Conservation (phyloP, 2,888 invertebrate genomes). For the Scrobipalpa atriplicella region DNA sequence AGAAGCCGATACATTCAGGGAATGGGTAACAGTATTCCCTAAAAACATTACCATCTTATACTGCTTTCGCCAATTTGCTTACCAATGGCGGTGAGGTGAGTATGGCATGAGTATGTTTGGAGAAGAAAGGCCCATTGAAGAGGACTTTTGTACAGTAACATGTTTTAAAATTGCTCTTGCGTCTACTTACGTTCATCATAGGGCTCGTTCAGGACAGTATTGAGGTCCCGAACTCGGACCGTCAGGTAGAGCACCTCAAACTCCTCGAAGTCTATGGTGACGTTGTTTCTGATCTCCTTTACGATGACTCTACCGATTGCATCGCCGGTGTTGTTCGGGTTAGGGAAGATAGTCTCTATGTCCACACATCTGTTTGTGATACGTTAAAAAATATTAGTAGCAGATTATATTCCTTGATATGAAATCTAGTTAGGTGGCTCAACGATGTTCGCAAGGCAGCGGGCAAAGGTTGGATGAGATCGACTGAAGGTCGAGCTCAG, state of each 20-base stretch:
- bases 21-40: too few relatives aligned
- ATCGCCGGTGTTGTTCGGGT: conserved; percentile 47
- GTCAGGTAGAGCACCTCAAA: conserved; percentile 83
- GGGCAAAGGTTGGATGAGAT: too few relatives aligned
- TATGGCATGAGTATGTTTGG: too few relatives aligned
- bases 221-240: conserved; percentile 75
- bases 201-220: conserved; percentile 72
- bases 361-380: conserved; percentile 64
- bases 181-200: conserved; percentile 75
- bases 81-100: too few relatives aligned
- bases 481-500: too few relatives aligned
- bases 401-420: too few relatives aligned
- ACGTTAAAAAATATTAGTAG: not conserved
- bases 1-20: too few relatives aligned
- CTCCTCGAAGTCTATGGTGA: conserved; percentile 83
- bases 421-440: too few relatives aligned
- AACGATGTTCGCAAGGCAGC: too few relatives aligned
- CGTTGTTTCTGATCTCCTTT: conserved; percentile 57
- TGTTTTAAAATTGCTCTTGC: not conserved
- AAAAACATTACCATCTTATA: too few relatives aligned
- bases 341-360: conserved; percentile 65
- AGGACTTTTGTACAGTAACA: not conserved
- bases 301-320: conserved; percentile 67
- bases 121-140: too few relatives aligned
- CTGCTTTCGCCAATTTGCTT: too few relatives aligned